These are phyloP conservation scores for Notospermus geniculatus DNA, from an alignment of 1,140 invertebrate genomes.

Conservation along the genomic window DNA sequence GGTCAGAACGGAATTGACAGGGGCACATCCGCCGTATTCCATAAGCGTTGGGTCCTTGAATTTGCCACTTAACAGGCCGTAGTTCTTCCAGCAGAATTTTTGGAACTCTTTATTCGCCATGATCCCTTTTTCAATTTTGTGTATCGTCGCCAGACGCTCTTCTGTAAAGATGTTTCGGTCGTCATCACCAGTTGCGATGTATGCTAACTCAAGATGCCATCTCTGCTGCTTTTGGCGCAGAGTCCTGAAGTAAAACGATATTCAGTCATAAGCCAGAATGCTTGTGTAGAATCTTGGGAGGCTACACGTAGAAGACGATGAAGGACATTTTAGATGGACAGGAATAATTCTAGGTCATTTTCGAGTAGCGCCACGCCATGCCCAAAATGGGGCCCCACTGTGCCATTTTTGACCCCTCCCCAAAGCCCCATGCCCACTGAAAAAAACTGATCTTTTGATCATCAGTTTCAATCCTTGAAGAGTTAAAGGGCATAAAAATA, in stretches of 20 bases:
- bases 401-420: background rate
- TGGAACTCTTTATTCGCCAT: constrained; percentile 31
- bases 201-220: constrained; percentile 29
- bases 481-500: too few relatives aligned
- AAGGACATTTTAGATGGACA: constrained; percentile 24
- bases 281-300: too few relatives aligned
- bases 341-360: background rate
- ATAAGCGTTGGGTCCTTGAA: constrained; percentile 27
- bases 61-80: background rate
- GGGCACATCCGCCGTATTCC: constrained; percentile 35
- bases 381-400: background rate
- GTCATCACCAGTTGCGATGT: constrained; percentile 32
- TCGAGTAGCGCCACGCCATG: background rate
- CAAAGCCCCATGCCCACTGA: too few relatives aligned
- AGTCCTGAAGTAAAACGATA: background rate
- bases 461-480: too few relatives aligned
- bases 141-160: constrained; percentile 35
- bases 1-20: constrained; percentile 43
- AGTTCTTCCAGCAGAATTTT: constrained; percentile 42
- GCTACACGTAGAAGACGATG: background rate
- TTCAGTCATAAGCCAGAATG: background rate
- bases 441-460: too few relatives aligned
- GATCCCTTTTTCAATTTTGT: constrained; percentile 40
- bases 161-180: constrained; percentile 42
- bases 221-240: background rate